Conservation (phyloP, 2,113 vertebrate species). For the Hucho hucho region DNA sequence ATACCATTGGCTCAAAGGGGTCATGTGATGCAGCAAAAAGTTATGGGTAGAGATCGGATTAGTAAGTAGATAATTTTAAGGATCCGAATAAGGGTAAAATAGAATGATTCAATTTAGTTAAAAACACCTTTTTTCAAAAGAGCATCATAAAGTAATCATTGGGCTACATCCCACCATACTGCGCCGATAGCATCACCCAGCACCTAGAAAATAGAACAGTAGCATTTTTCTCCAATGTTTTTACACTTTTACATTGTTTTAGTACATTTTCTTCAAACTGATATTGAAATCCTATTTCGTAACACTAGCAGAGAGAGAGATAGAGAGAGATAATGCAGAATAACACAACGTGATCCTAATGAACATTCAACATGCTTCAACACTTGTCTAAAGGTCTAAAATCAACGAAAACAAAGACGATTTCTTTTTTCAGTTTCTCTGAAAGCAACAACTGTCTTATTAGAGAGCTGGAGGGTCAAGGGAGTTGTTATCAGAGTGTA, state of each 20-base stretch:
- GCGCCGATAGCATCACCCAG: slow-evolving; percentile 72
- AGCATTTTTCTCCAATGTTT: slow-evolving; percentile 57
- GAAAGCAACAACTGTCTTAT: slow-evolving; percentile 45
- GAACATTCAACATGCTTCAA: slow-evolving; percentile 77
- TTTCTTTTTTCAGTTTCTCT: slow-evolving; percentile 51
- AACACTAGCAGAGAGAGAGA: slow-evolving; percentile 59
- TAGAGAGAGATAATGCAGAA: slow-evolving; percentile 46
- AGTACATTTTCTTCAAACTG: slow-evolving; percentile 34
- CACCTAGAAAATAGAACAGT: slow-evolving; percentile 59
- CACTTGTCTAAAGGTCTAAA: slow-evolving; percentile 54
- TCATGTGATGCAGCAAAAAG: slow-evolving; percentile 78
- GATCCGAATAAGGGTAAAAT: slow-evolving; percentile 58
- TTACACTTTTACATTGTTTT: slow-evolving; percentile 48
- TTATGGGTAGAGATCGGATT: slow-evolving; percentile 76
- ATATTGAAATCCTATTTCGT: slow-evolving; percentile 61
- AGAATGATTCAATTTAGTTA: slow-evolving; percentile 45
- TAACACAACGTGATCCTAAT: slow-evolving; percentile 67
- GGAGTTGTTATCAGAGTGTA: slow-evolving; percentile 33
- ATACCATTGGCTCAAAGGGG: slow-evolving; percentile 79
- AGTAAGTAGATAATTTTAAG: slow-evolving; percentile 28
- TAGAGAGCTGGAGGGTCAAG: slow-evolving; percentile 29
- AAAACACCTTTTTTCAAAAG: slow-evolving; percentile 37
- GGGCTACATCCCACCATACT: slow-evolving; percentile 70
- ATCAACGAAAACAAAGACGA: slow-evolving; percentile 60
- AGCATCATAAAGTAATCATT: slow-evolving; percentile 38